Percentiles rank a stretch among this genome's conserved stretches.
Evolutionary conservation across 2,888 invertebrate species (phyloP).

Genomic region (Schizotus pectinicornis): DNA sequence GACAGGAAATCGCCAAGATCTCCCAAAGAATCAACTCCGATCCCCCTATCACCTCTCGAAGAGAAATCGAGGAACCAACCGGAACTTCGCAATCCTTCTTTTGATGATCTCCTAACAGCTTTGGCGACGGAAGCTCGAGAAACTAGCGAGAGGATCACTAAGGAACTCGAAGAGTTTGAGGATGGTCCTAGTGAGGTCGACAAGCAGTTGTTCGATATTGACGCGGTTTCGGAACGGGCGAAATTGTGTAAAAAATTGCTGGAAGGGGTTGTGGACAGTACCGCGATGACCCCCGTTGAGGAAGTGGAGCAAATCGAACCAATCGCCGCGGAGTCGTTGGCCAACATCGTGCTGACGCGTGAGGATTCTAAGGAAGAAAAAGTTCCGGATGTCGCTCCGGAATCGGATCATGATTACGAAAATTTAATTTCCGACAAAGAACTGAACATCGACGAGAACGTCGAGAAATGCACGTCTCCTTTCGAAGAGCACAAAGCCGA

Average conservation of each 20-base stretch:
- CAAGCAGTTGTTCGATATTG: conserved; percentile 50
- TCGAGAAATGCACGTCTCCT: conserved; percentile 39
- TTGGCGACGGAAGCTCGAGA: conserved; percentile 78
- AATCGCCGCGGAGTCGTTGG: conserved; percentile 44
- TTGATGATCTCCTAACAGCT: conserved; percentile 76
- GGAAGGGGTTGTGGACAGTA: conserved; percentile 55
- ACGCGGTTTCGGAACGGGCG: conserved; percentile 59
- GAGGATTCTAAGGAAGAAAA: conserved; percentile 34
- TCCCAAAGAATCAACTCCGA: conserved; percentile 48
- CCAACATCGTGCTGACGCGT: conserved; percentile 51
- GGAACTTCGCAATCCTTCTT: conserved; percentile 47
- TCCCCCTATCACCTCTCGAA: conserved; percentile 40
- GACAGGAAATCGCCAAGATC: conserved; percentile 42
- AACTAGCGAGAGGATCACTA: conserved; percentile 70
- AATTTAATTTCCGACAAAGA: conserved; percentile 50
- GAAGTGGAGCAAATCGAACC: conserved; percentile 49
- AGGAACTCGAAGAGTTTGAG: conserved; percentile 61
- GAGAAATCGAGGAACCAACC: conserved; percentile 29
- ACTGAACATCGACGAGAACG: conserved; percentile 33
- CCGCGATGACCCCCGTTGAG: conserved; percentile 40
- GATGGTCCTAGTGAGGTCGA: conserved; percentile 31
- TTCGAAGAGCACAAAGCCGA: conserved; percentile 53
- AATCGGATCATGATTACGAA: conserved; percentile 54
- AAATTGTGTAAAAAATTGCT: conserved; percentile 61
- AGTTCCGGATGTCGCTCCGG: neutral